Percentiles rank a stretch among this genome's conserved stretches.
phyloP scores from a whole-genome alignment of 2,888 invertebrate genomes.

The Apamea monoglypha region DNA sequence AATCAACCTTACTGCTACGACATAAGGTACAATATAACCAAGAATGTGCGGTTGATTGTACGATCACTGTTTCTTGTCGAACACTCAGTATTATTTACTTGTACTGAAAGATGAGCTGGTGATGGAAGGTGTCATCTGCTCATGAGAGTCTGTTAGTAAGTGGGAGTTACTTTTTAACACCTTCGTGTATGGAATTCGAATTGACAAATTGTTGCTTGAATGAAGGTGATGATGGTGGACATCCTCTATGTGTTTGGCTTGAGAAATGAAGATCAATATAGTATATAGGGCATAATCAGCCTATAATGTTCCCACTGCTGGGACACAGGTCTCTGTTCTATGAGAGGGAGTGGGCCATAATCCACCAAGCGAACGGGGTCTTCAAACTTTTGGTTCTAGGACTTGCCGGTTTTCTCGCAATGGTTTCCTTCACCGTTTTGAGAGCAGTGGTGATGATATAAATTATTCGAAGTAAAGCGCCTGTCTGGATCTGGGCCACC shows the following conservation, averaged over 20 bases:
- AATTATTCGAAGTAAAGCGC: no score
- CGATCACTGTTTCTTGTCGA: slow-evolving; percentile 13
- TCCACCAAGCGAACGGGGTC: no score
- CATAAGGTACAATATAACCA: neutral
- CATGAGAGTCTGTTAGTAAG: neutral
- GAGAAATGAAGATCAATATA: neutral
- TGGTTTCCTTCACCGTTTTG: no score
- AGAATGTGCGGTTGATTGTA: neutral
- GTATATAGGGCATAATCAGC: no score
- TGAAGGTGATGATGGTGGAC: neutral
- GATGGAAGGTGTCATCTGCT: slow-evolving; percentile 35
- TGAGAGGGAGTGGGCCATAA: no score
- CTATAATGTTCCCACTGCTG: no score
- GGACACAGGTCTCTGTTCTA: no score
- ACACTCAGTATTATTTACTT: slow-evolving; percentile 19
- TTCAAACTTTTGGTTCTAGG: no score
- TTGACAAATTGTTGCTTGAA: slow-evolving; percentile 18
- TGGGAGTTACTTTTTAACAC: slow-evolving; percentile 16
- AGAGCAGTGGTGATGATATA: no score
- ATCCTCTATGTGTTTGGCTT: neutral
- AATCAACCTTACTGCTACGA: neutral
- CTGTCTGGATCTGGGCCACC: no score
- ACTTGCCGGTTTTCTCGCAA: no score
- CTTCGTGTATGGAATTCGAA: neutral
- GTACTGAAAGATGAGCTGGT: neutral